Evolutionary conservation across 2,797 vertebrate species (phyloP).

Genomic region (Acipenser ruthenus): DNA sequence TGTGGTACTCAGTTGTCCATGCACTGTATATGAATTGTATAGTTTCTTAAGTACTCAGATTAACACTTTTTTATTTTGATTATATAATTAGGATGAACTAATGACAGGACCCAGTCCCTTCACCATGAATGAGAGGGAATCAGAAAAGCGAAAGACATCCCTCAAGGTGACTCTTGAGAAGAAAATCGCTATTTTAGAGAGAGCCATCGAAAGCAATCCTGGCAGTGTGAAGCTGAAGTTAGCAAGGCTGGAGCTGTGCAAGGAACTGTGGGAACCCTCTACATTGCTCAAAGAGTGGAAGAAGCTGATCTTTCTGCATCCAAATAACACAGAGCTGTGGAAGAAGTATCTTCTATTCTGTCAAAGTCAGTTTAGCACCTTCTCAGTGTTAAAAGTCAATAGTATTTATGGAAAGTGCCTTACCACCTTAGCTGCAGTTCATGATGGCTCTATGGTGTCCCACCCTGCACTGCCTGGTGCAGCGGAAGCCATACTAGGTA

Average conservation of each 20-base stretch:
- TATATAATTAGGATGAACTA: conserved; percentile 70
- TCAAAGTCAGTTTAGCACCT: conserved; percentile 90
- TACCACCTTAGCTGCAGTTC: conserved; percentile 77
- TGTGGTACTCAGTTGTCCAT: no score
- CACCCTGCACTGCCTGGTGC: conserved; percentile 76
- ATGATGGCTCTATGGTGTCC: conserved; percentile 84
- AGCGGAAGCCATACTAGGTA: conserved; percentile 81
- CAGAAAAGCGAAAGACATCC: conserved; percentile 60
- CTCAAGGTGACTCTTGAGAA: conserved; percentile 77
- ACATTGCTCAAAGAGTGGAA: conserved; percentile 86
- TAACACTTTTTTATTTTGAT: no score
- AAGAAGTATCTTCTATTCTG: conserved; percentile 81
- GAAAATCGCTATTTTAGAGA: conserved; percentile 84
- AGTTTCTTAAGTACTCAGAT: no score
- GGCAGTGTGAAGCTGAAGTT: conserved; percentile 76
- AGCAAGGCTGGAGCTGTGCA: conserved; percentile 71
- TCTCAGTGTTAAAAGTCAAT: conserved; percentile 77
- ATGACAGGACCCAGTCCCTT: conserved; percentile 53
- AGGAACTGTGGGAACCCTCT: conserved; percentile 82
- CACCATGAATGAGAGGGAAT: conserved; percentile 45
- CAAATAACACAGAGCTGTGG: conserved; percentile 82
- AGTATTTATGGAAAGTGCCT: conserved; percentile 83
- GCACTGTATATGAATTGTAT: no score
- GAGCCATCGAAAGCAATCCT: conserved; percentile 78
- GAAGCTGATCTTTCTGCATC: conserved; percentile 88